Conservation (phyloP, 92 coral and sea anemone genomes). For the Heliopora coerulea region DNA sequence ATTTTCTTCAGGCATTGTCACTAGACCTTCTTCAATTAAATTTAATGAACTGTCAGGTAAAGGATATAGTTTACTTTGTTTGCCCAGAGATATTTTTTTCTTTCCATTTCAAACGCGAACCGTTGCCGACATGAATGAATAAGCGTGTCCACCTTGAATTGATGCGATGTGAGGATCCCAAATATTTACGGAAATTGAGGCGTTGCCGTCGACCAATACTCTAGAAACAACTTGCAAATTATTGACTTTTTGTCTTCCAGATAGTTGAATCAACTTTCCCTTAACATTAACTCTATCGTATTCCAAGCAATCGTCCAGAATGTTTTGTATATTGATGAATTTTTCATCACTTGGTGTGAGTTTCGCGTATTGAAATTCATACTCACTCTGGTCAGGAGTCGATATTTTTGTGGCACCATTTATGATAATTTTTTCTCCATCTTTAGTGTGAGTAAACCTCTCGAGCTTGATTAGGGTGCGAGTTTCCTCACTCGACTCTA, state of each 20-base stretch:
- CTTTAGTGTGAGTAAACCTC: slow-evolving; percentile 21
- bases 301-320: slow-evolving; percentile 13
- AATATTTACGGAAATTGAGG: slow-evolving; percentile 46
- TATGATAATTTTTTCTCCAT: slow-evolving; percentile 27
- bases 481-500: slow-evolving; percentile 11
- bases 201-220: slow-evolving; percentile 52
- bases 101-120: slow-evolving; percentile 58
- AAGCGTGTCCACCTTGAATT: slow-evolving; percentile 50
- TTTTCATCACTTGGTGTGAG: slow-evolving; percentile 3
- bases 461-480: slow-evolving; percentile 14
- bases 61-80: slow-evolving; percentile 25
- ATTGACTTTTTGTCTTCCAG: slow-evolving; percentile 33
- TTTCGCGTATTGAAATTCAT: slow-evolving; percentile 13
- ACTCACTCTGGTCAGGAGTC: slow-evolving; percentile 27
- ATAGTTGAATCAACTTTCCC: slow-evolving; percentile 15
- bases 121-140: slow-evolving; percentile 43
- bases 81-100: slow-evolving; percentile 40
- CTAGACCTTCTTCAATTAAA: slow-evolving; percentile 26
- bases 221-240: slow-evolving; percentile 49
- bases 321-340: slow-evolving; percentile 22
- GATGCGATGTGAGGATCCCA: slow-evolving; percentile 52
- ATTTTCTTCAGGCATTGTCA: slow-evolving; percentile 28
- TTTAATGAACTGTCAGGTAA: slow-evolving; percentile 22
- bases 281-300: slow-evolving; percentile 22
- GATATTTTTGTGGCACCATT: slow-evolving; percentile 22